Base-by-base conservation (phyloP, 23 tunicate genomes). In the Aplidium turbinatum region DNA sequence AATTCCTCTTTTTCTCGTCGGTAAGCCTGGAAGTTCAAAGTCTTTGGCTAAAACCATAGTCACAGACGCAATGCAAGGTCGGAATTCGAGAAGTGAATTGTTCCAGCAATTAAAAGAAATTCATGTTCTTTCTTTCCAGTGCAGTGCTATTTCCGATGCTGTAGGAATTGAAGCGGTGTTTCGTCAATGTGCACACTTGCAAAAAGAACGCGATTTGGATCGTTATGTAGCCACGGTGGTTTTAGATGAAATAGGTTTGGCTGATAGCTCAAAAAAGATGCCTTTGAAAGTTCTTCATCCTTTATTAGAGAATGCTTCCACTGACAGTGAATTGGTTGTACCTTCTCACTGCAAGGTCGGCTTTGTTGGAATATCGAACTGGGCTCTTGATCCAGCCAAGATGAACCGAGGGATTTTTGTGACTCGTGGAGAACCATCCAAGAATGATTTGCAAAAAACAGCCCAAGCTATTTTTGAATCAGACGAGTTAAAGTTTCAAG, bases 351-450 rank as follows among this genome's bases (percentile, higher is more conserved):
- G 47, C 27, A 77, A 69, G 33, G 92, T 85, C 13, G 92, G 92
- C 26, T 85, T 85, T 69, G 82, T 76, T 1, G 92, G 92, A 25
- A 85, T 85, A 11, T 85, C 92, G 58, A 85, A 85, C 78, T 85
- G 92, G 92, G 83, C 92, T 19, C 40, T 85, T 18, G 92, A 85
- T 48, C 92, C 92, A 27, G 92, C 92, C 0, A 85, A 85, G 47
- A 85, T 85, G 92, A 85, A 85, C 36, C 64, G 92, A 42, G 92
- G 92, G 18, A 85, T 85, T 1, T 85, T 85, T 61, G 92, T 85
- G 32, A 77, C 69, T 18, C 62, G 92, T 50, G 82, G 62, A 28
- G 53, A 85, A 77, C 92, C 92, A 3, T 40, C 83, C 0, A 58
- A 77, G 33, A 52, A 24, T 16, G 92, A 85, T 35, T 47, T 85